phyloP scores from a whole-genome alignment of 2,113 vertebrate species.

The Callorhinus ursinus region DNA sequence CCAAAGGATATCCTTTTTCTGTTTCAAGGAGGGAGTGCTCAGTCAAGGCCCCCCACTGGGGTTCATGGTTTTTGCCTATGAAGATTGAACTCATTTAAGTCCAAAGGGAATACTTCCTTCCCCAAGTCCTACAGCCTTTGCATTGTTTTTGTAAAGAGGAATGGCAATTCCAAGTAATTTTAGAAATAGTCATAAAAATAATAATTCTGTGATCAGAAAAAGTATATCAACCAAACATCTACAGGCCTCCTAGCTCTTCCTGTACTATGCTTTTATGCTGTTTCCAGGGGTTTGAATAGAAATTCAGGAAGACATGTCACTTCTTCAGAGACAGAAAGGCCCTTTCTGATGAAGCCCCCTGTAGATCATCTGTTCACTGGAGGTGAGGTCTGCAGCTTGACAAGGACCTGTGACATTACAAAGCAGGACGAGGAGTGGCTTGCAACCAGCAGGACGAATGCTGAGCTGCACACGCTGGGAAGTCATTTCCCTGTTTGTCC shows the following conservation, averaged over 20 bases:
- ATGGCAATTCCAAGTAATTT: neutral
- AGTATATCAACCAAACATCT: slow-evolving; percentile 4
- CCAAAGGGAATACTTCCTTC: neutral
- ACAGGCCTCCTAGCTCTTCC: neutral
- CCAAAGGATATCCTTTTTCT: slow-evolving; percentile 59
- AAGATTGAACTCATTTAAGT: slow-evolving; percentile 40
- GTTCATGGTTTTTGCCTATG: slow-evolving; percentile 49
- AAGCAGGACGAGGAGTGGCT: slow-evolving; percentile 43
- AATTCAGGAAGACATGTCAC: slow-evolving; percentile 58
- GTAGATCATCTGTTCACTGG: slow-evolving; percentile 75
- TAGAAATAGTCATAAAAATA: slow-evolving; percentile 19
- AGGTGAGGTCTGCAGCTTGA: slow-evolving; percentile 73
- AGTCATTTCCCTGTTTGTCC: slow-evolving; percentile 71
- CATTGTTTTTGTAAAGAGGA: neutral
- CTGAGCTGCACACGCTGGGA: slow-evolving; percentile 62
- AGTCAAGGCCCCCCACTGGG: neutral
- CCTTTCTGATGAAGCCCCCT: slow-evolving; percentile 72
- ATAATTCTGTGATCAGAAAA: slow-evolving; percentile 40
- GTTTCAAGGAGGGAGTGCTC: slow-evolving; percentile 46
- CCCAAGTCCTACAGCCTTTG: neutral
- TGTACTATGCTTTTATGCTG: neutral
- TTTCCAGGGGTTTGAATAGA: slow-evolving; percentile 62
- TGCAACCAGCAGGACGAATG: slow-evolving; percentile 66
- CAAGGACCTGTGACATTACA: slow-evolving; percentile 75
- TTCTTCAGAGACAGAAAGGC: slow-evolving; percentile 73